Percentiles rank a stretch among this genome's conserved stretches.
These are phyloP conservation scores for Heliconius erato DNA, from an alignment of 2,888 invertebrate genomes.

Conservation along the genomic window DNA sequence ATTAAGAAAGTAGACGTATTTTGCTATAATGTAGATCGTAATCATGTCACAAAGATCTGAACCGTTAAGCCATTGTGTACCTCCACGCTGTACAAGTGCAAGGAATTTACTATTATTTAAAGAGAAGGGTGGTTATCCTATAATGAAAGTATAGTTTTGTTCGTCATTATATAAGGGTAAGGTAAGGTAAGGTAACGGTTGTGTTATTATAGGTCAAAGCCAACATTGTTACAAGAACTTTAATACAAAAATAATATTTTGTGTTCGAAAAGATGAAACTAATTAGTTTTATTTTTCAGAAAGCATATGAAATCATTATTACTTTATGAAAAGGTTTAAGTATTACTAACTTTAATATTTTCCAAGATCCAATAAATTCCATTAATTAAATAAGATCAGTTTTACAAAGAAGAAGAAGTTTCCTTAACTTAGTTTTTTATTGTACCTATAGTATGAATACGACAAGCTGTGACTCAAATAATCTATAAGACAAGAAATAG, in stretches of 20 bases:
- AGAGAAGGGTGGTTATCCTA: constrained; percentile 29
- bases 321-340: too few species aligned
- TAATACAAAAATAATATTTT: background rate
- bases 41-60: constrained; percentile 39
- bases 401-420: background rate
- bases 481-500: too few species aligned
- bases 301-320: too few species aligned
- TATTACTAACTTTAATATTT: too few species aligned
- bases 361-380: too few species aligned
- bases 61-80: constrained; percentile 41
- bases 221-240: background rate
- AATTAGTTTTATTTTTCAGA: too few species aligned
- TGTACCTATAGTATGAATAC: too few species aligned
- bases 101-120: constrained; percentile 36
- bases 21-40: constrained; percentile 30
- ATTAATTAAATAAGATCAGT: constrained; percentile 13
- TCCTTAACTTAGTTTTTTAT: too few species aligned
- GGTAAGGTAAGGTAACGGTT: background rate
- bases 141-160: constrained; percentile 14
- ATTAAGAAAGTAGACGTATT: constrained; percentile 2
- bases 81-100: constrained; percentile 38
- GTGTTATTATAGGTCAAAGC: background rate
- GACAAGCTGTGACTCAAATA: too few species aligned
- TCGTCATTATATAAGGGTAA: constrained; percentile 4
- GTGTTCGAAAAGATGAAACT: too few species aligned